These are phyloP conservation scores for Taxidea taxus DNA, from an alignment of 2,113 vertebrate genomes.

Conservation along the genomic window DNA sequence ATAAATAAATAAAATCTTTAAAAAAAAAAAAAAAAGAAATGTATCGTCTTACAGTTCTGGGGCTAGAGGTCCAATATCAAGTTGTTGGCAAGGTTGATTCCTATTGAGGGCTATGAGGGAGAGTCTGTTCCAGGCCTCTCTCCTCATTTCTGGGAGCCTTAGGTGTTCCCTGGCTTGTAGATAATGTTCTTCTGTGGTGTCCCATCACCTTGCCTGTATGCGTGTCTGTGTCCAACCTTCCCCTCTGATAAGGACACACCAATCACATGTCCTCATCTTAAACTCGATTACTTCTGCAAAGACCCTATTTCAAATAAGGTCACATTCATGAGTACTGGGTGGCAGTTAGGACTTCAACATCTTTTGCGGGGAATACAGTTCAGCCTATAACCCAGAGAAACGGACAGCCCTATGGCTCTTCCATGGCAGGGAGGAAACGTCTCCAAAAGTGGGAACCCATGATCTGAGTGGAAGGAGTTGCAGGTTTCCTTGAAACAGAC, in stretches of 20 bases:
- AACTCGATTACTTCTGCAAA: not conserved
- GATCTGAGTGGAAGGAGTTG: not conserved
- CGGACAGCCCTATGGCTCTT: not conserved
- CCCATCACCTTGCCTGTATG: not conserved
- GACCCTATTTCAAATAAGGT: not conserved
- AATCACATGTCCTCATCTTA: not conserved
- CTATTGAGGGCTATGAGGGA: not conserved
- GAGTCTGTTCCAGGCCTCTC: not conserved
- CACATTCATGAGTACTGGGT: not conserved
- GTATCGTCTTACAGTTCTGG: not conserved
- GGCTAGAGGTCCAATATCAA: not conserved
- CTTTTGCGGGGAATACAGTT: not conserved
- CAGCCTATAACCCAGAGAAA: not conserved
- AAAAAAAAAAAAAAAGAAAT: too few relatives aligned
- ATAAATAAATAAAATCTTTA: too few relatives aligned
- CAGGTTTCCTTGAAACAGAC: not conserved
- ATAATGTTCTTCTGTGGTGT: not conserved
- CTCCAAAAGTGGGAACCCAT: not conserved
- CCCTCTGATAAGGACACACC: not conserved
- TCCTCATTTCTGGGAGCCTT: not conserved
- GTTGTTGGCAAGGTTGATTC: not conserved
- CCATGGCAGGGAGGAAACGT: not conserved
- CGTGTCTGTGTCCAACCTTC: not conserved
- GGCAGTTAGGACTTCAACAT: not conserved
- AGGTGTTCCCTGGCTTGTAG: rapidly evolving